Conservation (phyloP, 1,140 invertebrate genomes). For the Rhagoletis zephyria region DNA sequence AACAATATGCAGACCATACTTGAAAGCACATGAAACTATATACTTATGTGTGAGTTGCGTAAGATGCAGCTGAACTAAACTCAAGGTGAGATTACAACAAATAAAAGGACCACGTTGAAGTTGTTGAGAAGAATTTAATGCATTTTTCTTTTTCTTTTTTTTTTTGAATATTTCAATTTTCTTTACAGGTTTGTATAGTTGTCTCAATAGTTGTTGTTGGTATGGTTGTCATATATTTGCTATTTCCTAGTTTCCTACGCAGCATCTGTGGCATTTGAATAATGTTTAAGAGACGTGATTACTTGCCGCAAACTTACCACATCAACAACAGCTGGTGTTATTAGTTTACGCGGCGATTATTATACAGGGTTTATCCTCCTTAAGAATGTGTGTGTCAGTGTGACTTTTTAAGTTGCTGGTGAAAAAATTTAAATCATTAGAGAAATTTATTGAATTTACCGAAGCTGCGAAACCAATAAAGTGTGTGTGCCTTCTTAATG, state of each 20-base stretch:
- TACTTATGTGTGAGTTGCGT: not conserved
- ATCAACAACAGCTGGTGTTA: constrained; percentile 5
- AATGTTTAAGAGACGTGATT: constrained; percentile 32
- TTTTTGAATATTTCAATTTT: not conserved
- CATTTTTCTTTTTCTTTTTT: not conserved
- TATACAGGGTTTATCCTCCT: constrained; percentile 1
- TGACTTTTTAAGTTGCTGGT: no score
- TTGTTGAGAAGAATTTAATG: not conserved
- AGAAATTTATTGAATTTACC: no score
- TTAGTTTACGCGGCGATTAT: constrained; percentile 44
- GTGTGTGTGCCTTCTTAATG: no score
- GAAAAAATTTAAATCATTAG: no score
- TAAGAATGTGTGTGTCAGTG: no score
- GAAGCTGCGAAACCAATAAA: no score
- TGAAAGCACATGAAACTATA: not conserved
- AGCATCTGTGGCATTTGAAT: constrained; percentile 16
- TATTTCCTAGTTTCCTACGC: not conserved
- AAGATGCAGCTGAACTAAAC: not conserved
- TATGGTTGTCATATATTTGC: not conserved
- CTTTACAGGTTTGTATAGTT: not conserved
- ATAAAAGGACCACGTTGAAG: not conserved
- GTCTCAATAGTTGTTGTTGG: not conserved
- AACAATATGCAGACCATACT: not conserved
- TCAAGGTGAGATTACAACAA: not conserved
- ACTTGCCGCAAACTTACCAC: constrained; percentile 37